Evolutionary conservation across 2,113 vertebrate species (phyloP), one percentile per base, ranked within the genome.

Genomic region (Cyrtonyx montezumae): DNA sequence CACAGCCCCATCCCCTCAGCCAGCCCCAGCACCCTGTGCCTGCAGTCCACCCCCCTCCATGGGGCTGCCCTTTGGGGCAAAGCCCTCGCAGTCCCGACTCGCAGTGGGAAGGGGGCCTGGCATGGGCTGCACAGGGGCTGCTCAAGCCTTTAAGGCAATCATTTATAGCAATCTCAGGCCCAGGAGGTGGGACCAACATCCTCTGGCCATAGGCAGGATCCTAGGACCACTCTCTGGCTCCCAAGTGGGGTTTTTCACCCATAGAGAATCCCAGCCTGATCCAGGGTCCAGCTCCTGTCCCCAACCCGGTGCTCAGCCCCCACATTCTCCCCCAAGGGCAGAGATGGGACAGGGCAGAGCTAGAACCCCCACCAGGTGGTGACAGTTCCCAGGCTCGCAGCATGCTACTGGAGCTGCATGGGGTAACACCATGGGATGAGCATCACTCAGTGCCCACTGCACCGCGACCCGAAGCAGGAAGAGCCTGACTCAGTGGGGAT

Each of bases 381-480:
- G 18, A 25, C 1, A 7, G 37, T 5, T 14, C 71, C 76, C 19
- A 3, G 16, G 40, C 40, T 66, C 18, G 19, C 28, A 25, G 36
- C 23, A 3, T 17, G 4, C 51, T 34, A 8, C 12, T 0, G 0
- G 16, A 2, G 34, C 8, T 3, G 45, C n/a, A 2, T 6, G 2
- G 65, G 66, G 32, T 6, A 18, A 28, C 53, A 23, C 7, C 10
- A 3, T 0, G 4, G 80, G 55, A n/a, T 4, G 8, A 30, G 68
- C 21, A 67, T 6, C 46, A 53, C 49, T 28, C 56, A n/a, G 14
- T 4, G 20, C 22, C 78, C 78, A 40, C 68, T 66, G 17, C 16
- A 45, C 40, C 40, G 12, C 4, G 40, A 80, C 58, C 62, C 4
- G 1, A 55, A 4, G 2, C 45, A 6, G 40, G 45, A 55, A 58